phyloP scores from a whole-genome alignment of 2,888 invertebrate species.

The Cinara cedri region DNA sequence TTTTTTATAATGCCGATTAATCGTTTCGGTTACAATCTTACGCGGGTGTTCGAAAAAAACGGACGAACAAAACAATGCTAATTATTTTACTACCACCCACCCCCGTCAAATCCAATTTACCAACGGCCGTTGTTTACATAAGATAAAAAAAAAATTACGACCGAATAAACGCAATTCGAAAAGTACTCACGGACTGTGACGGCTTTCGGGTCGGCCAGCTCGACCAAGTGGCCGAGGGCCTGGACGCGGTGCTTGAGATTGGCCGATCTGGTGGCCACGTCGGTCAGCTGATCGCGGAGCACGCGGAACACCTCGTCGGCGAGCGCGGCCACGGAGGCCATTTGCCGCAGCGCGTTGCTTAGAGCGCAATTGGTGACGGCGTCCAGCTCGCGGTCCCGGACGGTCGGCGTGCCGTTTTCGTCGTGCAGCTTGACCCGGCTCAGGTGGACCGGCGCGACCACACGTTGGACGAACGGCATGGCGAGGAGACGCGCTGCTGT shows the following conservation, averaged over 20 bases:
- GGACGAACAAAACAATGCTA: too few relatives aligned
- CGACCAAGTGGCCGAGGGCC: constrained; percentile 74
- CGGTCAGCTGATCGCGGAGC: constrained; percentile 76
- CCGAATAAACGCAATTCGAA: too few relatives aligned
- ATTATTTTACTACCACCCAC: too few relatives aligned
- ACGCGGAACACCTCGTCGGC: constrained; percentile 88
- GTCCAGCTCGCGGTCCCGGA: constrained; percentile 79
- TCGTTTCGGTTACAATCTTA: too few relatives aligned
- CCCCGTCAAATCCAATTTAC: too few relatives aligned
- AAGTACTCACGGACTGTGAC: constrained; percentile 89
- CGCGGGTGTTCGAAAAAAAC: too few relatives aligned
- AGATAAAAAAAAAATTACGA: too few relatives aligned
- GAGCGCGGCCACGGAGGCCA: constrained; percentile 80
- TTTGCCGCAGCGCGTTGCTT: constrained; percentile 81
- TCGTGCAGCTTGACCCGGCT: constrained; percentile 70
- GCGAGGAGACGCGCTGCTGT: constrained; percentile 61
- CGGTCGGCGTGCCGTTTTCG: constrained; percentile 68
- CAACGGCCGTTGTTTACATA: too few relatives aligned
- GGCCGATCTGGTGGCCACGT: constrained; percentile 76
- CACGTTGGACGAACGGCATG: constrained; percentile 88
- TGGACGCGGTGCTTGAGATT: constrained; percentile 74
- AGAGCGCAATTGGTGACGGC: constrained; percentile 86
- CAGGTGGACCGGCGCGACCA: constrained; percentile 81
- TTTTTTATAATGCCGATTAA: too few relatives aligned
- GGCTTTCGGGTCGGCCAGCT: constrained; percentile 82